Base-by-base conservation (phyloP, 2,113 vertebrate species). In the Cariama cristata region DNA sequence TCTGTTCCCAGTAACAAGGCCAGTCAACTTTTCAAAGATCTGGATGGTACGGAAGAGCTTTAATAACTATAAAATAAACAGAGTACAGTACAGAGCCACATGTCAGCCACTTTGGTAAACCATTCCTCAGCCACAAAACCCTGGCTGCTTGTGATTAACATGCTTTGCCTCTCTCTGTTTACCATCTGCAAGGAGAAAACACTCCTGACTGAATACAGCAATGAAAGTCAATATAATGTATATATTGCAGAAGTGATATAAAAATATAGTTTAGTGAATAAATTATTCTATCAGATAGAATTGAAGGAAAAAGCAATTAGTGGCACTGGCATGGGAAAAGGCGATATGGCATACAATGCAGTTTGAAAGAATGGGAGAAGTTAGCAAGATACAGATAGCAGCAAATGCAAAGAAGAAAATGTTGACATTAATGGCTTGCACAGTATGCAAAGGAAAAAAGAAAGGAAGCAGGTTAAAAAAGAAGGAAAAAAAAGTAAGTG, bases 221-320 rank as follows among this genome's bases (percentile, higher is more conserved):
- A 80, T 27, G 12, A 56, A 79, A 96, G 42, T 75, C 79, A 97
- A 59, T 71, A 22, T 62, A 77, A 84, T n/a, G 30, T 58, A 94
- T 75, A 63, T 90, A 94, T 74, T 91, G 56, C 42, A 95, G 69
- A 93, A 98, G 86, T 50, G 3, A 59, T 49, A 55, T 23, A 72
- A 82, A 86, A 67, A 73, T 44, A 53, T 45, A 85, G 59, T 40
- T 50, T 50, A 56, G 33, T 62, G 42, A 92, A n/a, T 55, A 96
- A 96, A 96, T 93, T 82, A 81, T 76, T 94, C 27, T 42, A 59
- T 79, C 60, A 50, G 49, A 76, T 32, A 82, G 13, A 74, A 81
- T 42, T 74, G 19, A 63, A 9, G 53, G 30, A 82, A 30, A 66
- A 91, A 91, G 18, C 12, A 71, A 10, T 20, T 35, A 79, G 74